Base-by-base conservation (phyloP, 2,797 vertebrate genomes). In the Hydrophis major region DNA sequence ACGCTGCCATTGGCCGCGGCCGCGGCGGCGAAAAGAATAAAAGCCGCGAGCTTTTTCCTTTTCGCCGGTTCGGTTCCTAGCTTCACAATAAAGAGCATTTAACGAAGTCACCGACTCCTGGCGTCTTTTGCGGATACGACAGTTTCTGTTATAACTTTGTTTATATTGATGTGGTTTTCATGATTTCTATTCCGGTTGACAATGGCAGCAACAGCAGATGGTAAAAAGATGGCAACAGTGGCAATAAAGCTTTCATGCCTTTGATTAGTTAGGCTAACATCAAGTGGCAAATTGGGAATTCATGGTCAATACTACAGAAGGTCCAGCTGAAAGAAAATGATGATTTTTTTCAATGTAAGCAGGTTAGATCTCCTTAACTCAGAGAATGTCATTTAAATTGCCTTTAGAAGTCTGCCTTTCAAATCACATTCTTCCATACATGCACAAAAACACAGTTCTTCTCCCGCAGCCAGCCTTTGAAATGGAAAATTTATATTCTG, bases 401-500 rank as follows among this genome's bases (percentile, higher is more conserved):
- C 86, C 56, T 55, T 61, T 57, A 86, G 89, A 94, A 0, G 20
- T 55, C 60, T 47, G 69, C 89, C 69, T 55, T 86, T 32, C 91
- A 92, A 95, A 50, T 90, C 78, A 92, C 32, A 92, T 88, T 92
- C 14, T 50, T 22, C 47, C 42, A 14, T 11, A 53, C 27, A 53
- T 56, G 87, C 94, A 93, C 78, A 91, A 92, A 83, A 94, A 95
- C 63, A 92, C 56, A 78, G 90, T 69, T 92, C 86, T 86, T 90
- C 92, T 90, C 93, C 83, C 92, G 93, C 94, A 93, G 91, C 91
- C 94, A 93, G 89, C 89, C 94, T 96, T 96, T 96, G 92, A 95
- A 93, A 94, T 37, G 47, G 93, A 95, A 96, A 96, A 95, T 95
- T 94, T 95, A 93, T 78, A 91, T 94, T 92, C 61, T 89, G 87